Base-by-base conservation (phyloP, 2,113 vertebrate species). In the Raphicerus campestris region DNA sequence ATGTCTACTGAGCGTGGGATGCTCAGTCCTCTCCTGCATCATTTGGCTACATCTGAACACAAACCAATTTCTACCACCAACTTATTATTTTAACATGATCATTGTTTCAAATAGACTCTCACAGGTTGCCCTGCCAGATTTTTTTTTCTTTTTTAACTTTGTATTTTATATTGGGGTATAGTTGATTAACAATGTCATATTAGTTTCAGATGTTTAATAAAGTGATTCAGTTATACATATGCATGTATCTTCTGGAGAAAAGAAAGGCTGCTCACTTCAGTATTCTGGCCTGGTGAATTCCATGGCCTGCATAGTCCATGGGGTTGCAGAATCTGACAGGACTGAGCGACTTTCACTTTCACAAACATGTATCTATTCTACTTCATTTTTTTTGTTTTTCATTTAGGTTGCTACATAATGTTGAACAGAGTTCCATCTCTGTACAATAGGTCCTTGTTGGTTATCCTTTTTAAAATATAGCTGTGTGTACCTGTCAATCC, bases 1-100 rank as follows among this genome's bases (percentile, higher is more conserved):
- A 20, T 4, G 60, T 45, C 49, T 7, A 3, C 87, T 2, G 17
- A 51, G 15, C n/a, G 1, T 0, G 1, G 24, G 53, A 82, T 24
- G 13, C 26, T n/a, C 2, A 17, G 13, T 49, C 56, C 32, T 7
- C 28, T 35, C 24, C 73, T 55, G 49, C 17, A 32, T 19, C 0
- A 3, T 22, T 45, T n/a, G 15, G 26, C 55, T 53, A 39, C 6
- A 51, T 61, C n/a, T 30, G 15, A 92, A 53, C n/a, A 7, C 24
- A 58, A 49, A 51, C n/a, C 80, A 58, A 22, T 75, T 77, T 73
- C 85, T 75, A 35, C 77, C 60, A 88, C 47, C 10, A 4, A 24
- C 14, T 63, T 83, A 19, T 26, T 22, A 56, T 60, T 55, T 20
- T 47, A 92, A 77, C 22, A 49, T 10, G 8, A 26, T 51, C 53